Percentiles rank a stretch among this genome's conserved stretches.
These are phyloP conservation scores for Nemotelus pantherinus DNA, from an alignment of 2,888 invertebrate species.

Conservation along the genomic window DNA sequence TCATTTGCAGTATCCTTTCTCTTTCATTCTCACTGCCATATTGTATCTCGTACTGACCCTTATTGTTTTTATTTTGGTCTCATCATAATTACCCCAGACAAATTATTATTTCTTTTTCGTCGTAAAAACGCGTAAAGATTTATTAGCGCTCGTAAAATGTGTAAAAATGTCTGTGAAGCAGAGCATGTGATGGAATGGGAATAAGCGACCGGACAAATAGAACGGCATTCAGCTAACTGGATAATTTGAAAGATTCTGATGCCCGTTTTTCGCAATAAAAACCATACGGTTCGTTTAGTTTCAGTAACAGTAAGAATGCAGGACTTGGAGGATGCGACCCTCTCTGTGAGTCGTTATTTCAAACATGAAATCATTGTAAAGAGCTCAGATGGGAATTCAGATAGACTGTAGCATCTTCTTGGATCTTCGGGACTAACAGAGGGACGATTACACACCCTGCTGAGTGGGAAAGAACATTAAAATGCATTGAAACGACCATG, in stretches of 20 bases:
- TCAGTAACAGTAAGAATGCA: neutral
- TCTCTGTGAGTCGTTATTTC: neutral
- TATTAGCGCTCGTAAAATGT: conserved; percentile 2
- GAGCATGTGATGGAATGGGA: no score
- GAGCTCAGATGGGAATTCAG: no score
- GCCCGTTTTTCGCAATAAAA: conserved; percentile 3
- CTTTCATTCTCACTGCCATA: neutral
- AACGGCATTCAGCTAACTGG: neutral
- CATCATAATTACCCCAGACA: conserved; percentile 25
- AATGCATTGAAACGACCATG: neutral
- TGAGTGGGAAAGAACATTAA: neutral
- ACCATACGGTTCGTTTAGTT: conserved; percentile 29
- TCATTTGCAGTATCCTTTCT: neutral
- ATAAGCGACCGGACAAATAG: no score
- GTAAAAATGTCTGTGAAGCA: neutral
- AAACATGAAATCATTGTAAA: neutral
- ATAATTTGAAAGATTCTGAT: neutral
- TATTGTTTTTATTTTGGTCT: neutral
- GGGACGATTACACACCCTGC: neutral
- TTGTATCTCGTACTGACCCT: no score
- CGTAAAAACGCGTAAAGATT: conserved; percentile 1
- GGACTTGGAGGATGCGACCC: neutral
- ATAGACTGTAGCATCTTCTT: no score
- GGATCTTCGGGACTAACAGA: neutral
- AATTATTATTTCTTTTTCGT: conserved; percentile 14